Evolutionary conservation across 2,888 invertebrate genomes (phyloP).

Genomic region (Megaustenia siamemsis): DNA sequence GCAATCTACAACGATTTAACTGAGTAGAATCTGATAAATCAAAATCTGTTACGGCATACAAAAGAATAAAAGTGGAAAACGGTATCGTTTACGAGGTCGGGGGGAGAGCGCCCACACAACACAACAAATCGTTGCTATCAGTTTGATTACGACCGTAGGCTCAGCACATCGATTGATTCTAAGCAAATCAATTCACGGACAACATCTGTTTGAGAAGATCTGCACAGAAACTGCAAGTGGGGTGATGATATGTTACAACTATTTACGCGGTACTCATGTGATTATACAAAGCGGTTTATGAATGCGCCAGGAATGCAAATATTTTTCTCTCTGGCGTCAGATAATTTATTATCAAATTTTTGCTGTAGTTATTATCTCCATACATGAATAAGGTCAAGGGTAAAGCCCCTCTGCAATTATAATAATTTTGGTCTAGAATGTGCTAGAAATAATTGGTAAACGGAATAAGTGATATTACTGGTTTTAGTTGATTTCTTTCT

Average conservation of each 20-base stretch:
- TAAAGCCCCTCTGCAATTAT: no score
- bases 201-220: background rate
- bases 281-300: background rate
- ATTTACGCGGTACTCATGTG: background rate
- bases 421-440: no score
- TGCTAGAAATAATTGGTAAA: no score
- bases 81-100: background rate
- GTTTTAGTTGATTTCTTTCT: no score
- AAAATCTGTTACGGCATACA: background rate
- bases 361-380: no score
- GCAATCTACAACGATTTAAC: background rate
- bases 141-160: background rate
- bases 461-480: no score
- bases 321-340: background rate
- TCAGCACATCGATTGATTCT: background rate
- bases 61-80: background rate
- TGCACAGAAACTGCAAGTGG: background rate
- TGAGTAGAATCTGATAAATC: background rate
- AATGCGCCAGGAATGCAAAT: background rate
- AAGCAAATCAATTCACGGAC: slow-evolving; percentile 5
- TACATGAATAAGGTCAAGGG: no score
- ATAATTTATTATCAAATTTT: no score
- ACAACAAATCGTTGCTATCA: background rate
- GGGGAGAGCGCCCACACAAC: background rate
- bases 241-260: background rate